Evolutionary conservation across 2,113 vertebrate genomes (phyloP).

Genomic region (Oncorhynchus kisutch): DNA sequence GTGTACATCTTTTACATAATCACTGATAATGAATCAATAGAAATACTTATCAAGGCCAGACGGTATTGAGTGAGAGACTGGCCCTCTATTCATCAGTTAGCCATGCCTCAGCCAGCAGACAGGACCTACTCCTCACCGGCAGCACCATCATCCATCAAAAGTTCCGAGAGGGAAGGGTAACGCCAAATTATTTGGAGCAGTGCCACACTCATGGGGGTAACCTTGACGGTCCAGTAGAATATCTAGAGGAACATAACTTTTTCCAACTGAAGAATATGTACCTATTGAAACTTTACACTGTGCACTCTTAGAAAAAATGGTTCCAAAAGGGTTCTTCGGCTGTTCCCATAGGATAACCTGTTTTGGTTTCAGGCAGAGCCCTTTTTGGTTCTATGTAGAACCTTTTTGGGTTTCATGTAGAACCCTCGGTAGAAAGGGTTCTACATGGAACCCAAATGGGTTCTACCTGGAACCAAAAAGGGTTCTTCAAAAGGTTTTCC

Average conservation of each 20-base stretch:
- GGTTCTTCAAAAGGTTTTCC: no score
- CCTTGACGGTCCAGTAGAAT: constrained; percentile 45
- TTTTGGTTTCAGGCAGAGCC: no score
- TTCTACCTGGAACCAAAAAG: no score
- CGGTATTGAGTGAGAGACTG: constrained; percentile 56
- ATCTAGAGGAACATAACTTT: neutral
- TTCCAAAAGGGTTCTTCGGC: no score
- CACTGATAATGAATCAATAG: constrained; percentile 63
- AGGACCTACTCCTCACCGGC: constrained; percentile 41
- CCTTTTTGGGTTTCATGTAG: no score
- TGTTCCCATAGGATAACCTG: no score
- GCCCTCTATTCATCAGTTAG: constrained; percentile 61
- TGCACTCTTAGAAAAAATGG: no score
- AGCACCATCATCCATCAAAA: constrained; percentile 68
- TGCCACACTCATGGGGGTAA: constrained; percentile 51
- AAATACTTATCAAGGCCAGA: constrained; percentile 67
- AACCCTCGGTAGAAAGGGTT: no score
- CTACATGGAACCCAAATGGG: no score
- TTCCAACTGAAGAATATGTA: no score
- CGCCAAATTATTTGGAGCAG: constrained; percentile 38
- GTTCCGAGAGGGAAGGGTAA: constrained; percentile 52
- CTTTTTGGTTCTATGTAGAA: no score
- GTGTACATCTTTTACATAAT: constrained; percentile 66
- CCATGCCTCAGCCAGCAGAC: constrained; percentile 54
- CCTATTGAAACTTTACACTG: no score